These are phyloP conservation scores for Bembecia ichneumoniformis DNA, from an alignment of 2,888 invertebrate genomes.

Conservation along the genomic window DNA sequence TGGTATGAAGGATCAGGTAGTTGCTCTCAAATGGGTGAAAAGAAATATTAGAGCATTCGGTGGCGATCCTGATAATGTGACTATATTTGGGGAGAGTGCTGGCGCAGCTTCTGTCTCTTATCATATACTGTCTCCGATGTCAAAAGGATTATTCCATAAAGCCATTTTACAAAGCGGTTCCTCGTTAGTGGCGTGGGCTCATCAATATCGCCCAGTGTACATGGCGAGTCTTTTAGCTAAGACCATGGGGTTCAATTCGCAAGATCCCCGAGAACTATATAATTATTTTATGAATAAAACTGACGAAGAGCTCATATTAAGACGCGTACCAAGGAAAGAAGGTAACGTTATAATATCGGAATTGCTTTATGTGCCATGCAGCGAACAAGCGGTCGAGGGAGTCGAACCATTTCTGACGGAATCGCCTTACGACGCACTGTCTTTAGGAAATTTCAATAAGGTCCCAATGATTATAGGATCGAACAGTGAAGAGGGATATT, in stretches of 20 bases:
- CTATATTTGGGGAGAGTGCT: conserved; percentile 56
- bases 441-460: conserved; percentile 38
- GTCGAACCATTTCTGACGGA: conserved; percentile 48
- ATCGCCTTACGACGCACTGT: conserved; percentile 31
- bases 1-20: conserved; percentile 49
- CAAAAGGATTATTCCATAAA: conserved; percentile 50
- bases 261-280: conserved; percentile 39
- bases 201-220: conserved; percentile 41
- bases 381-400: conserved; percentile 38
- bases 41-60: conserved; percentile 43
- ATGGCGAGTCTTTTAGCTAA: conserved; percentile 44
- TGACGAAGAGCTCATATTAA: conserved; percentile 31
- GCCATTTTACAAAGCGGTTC: conserved; percentile 56
- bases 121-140: conserved; percentile 47
- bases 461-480: conserved; percentile 49
- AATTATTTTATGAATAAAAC: conserved; percentile 36
- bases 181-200: conserved; percentile 38
- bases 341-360: conserved; percentile 37
- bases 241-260: conserved; percentile 32
- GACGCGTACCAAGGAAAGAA: conserved; percentile 18
- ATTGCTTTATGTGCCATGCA: conserved; percentile 42
- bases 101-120: conserved; percentile 46
- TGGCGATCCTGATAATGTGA: conserved; percentile 46
- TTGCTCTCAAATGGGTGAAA: conserved; percentile 45
- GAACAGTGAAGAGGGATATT: conserved; percentile 40